Evolutionary conservation across 1,140 invertebrate genomes (phyloP), one percentile per base, ranked within the genome.

Genomic region (Drosophila equinoxialis): DNA sequence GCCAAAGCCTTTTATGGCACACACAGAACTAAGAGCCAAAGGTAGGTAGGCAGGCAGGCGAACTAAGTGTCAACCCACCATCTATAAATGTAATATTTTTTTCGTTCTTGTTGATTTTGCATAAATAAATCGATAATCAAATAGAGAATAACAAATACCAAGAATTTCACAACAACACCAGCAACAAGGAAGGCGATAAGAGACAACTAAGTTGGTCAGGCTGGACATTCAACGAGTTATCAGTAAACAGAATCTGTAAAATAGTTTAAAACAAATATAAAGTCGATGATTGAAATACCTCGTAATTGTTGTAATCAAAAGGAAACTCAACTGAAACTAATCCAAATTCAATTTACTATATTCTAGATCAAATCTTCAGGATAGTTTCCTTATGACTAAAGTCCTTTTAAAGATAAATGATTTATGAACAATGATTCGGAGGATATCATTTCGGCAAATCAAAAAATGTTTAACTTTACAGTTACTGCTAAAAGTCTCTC

Each of bases 1-100:
- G 68, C 73, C 64, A 51, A 51, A 77, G 45, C 68, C 74, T 71
- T 71, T 77, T 72, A 62, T 65, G 74, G 74, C 26, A 26, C 23
- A 26, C 23, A 61, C 64, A 65, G 61, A 61, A 37, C 51, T 51
- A 20, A 59, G 35, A 68, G 39, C 45, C 45, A 10, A 71, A 74
- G 13, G 51, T 55, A 59, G 33, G 57, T 17, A 59, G 35, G 30
- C 17, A 51, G 45, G 17, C 45, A 51, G 45, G 45, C 45, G 30
- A 51, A 17, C 45, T 51, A 51, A 51, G 45, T 51, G 45, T 51
- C 45, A 51, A 51, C 45, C 45, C 57, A 59, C 57, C 57, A 59
- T 59, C 57, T 59, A 59, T 59, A 59, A 59, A 59, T 59, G 57
- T 59, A 59, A 59, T 59, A 59, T 59, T 59, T 59, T 51, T 51